Base-by-base conservation (phyloP, 2,113 vertebrate species). In the Takifugu flavidus region DNA sequence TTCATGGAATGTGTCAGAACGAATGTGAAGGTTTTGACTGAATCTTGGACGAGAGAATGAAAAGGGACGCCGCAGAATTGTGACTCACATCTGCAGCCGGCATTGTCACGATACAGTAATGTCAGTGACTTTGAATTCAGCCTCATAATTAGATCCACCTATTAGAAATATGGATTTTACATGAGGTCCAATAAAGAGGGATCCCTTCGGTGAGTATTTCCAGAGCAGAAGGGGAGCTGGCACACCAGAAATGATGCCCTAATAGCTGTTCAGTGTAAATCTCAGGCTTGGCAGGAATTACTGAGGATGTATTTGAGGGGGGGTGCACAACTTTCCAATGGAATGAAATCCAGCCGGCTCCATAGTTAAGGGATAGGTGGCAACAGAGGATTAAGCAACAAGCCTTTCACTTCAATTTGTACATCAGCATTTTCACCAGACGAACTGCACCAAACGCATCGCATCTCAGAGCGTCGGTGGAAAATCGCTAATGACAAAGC, bases 351-450 rank as follows among this genome's bases (percentile, higher is more conserved):
- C 56, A 76, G 57, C 75, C 55, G 66, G 49, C 71, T 66, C 57
- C 43, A 64, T 82, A 83, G 87, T 86, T 82, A 79, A 77, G 81
- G 84, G 74, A 90, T 85, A 86, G 87, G 83, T 91, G 84, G 86
- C 85, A 75, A 82, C 80, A 78, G 80, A 78, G 84, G 91, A 91
- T 92, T 92, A 92, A 85, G 73, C 70, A 75, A 78, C 84, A 91
- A 89, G 90, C 87, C 67, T 90, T 90, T 92, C 90, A 89, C 55
- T 90, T 88, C 83, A 84, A 91, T 90, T 91, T 91, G 87, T 89
- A 89, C 87, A 86, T 90, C 90, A 91, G 90, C 83, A 89, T 92
- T 90, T 89, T 56, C 67, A 4, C 52, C 59, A 59, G 80, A 74
- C 66, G 58, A 62, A 63, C 29, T 34, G 25, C 75, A 75, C 78